Evolutionary conservation across 2,888 invertebrate species (phyloP).

Genomic region (Lycia hirtaria): DNA sequence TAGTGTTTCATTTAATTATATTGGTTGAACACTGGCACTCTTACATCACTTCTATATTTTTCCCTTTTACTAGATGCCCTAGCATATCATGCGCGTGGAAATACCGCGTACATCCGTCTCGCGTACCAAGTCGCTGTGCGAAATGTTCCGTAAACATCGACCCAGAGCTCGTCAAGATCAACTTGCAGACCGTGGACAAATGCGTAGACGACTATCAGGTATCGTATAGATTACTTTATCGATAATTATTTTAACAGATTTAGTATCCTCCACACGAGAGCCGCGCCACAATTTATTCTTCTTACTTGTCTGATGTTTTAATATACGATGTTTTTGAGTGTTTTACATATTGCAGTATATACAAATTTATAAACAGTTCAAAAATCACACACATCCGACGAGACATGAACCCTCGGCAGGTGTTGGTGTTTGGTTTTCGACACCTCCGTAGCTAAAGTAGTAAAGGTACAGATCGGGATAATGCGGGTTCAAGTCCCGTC

Average conservation of each 20-base stretch:
- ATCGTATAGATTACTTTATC: neutral
- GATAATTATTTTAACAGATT: neutral
- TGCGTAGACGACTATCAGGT: conserved; percentile 69
- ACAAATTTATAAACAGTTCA: too few relatives aligned
- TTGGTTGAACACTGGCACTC: neutral
- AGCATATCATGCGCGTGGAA: conserved; percentile 64
- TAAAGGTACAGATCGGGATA: too few relatives aligned
- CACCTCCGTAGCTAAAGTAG: too few relatives aligned
- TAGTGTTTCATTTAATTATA: neutral
- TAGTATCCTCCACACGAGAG: neutral
- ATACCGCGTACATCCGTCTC: conserved; percentile 56
- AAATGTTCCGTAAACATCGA: conserved; percentile 63
- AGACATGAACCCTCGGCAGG: too few relatives aligned
- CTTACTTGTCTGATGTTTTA: too few relatives aligned
- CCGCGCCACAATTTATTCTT: neutral
- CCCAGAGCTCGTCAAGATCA: conserved; percentile 57
- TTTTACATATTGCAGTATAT: too few relatives aligned
- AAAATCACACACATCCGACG: too few relatives aligned
- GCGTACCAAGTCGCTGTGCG: conserved; percentile 57
- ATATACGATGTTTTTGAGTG: too few relatives aligned
- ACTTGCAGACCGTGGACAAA: conserved; percentile 58
- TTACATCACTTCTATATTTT: neutral
- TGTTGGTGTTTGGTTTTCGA: too few relatives aligned
- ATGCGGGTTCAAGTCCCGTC: too few relatives aligned
- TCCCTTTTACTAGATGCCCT: conserved; percentile 59